Conservation (phyloP, 2,888 invertebrate genomes). For the Smittia aterrima region DNA sequence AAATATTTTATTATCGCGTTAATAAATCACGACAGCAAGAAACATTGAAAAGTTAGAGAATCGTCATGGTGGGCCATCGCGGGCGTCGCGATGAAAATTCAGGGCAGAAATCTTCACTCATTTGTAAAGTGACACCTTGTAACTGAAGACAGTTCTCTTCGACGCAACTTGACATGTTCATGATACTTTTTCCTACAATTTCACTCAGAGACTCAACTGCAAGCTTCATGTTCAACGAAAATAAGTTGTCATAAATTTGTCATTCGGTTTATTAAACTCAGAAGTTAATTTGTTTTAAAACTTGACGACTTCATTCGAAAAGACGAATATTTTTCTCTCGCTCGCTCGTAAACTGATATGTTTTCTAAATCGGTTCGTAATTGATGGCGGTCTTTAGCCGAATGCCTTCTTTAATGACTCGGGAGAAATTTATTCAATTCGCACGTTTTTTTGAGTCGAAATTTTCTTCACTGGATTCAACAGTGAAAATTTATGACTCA, state of each 20-base stretch:
- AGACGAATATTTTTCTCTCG: neutral
- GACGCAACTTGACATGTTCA: constrained; percentile 32
- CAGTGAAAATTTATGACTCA: constrained; percentile 1
- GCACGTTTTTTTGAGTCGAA: too few species aligned
- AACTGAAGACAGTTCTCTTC: constrained; percentile 18
- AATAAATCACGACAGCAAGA: constrained; percentile 21
- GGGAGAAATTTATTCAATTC: constrained; percentile 24
- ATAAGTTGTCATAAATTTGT: constrained; percentile 41
- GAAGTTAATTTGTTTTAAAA: constrained; percentile 37
- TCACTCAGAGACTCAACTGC: neutral
- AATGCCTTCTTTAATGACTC: neutral
- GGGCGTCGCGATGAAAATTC: neutral
- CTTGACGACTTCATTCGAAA: neutral
- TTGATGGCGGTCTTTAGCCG: constrained; percentile 38
- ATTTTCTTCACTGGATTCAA: too few species aligned
- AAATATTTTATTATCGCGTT: constrained; percentile 25
- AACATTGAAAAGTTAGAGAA: neutral
- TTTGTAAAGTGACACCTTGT: constrained; percentile 37
- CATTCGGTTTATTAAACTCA: constrained; percentile 22
- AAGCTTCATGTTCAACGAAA: neutral
- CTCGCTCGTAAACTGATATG: constrained; percentile 12
- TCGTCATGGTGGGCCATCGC: neutral
- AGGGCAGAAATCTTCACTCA: constrained; percentile 12
- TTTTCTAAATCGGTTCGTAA: constrained; percentile 39
- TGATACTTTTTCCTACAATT: constrained; percentile 24